Conservation (phyloP, 2,113 vertebrate genomes). For the Ia io region DNA sequence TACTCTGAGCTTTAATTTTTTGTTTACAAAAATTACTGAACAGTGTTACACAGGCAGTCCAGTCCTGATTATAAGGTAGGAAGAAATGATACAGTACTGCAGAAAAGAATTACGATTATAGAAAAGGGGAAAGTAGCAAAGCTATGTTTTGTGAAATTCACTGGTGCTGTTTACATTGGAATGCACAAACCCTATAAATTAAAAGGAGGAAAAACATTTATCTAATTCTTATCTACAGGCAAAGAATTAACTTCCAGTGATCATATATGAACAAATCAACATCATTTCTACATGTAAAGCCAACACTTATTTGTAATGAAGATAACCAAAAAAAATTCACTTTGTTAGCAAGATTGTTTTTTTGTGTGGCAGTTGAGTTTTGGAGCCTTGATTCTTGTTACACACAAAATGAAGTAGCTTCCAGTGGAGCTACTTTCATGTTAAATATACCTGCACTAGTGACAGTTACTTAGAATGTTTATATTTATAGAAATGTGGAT, state of each 20-base stretch:
- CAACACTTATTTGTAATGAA: constrained; percentile 77
- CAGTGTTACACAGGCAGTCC: constrained; percentile 77
- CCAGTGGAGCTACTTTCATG: constrained; percentile 79
- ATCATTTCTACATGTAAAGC: constrained; percentile 65
- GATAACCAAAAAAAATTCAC: constrained; percentile 81
- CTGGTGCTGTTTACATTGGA: constrained; percentile 79
- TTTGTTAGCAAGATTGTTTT: constrained; percentile 76
- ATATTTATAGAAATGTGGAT: constrained; percentile 86
- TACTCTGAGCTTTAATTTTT: constrained; percentile 81
- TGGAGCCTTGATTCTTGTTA: constrained; percentile 74
- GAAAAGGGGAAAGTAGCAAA: constrained; percentile 76
- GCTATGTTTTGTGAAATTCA: constrained; percentile 75
- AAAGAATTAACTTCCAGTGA: constrained; percentile 62
- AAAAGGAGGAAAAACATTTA: constrained; percentile 49
- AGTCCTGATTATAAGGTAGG: constrained; percentile 55
- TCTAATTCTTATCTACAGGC: constrained; percentile 63
- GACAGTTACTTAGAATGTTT: constrained; percentile 85
- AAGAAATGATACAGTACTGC: constrained; percentile 74
- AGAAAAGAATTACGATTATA: constrained; percentile 57
- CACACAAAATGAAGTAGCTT: constrained; percentile 78
- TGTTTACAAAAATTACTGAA: constrained; percentile 79
- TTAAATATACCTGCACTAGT: constrained; percentile 84
- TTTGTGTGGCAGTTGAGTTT: constrained; percentile 51
- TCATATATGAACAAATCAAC: constrained; percentile 59
- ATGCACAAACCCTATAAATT: constrained; percentile 49